Base-by-base conservation (phyloP, 2,797 vertebrate species). In the Salarias fasciatus region DNA sequence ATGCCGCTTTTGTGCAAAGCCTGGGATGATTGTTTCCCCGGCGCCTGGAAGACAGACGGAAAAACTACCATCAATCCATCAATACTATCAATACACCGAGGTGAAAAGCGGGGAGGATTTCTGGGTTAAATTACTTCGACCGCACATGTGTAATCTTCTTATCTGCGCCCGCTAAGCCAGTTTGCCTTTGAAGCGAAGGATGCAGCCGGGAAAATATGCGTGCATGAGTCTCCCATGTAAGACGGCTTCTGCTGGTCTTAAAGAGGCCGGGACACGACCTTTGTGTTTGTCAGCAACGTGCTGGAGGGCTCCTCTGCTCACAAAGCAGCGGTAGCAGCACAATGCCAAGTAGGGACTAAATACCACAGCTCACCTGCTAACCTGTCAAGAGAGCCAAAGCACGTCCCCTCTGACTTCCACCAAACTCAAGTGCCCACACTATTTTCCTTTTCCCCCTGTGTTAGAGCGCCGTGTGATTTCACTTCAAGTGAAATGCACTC, bases 121-220 rank as follows among this genome's bases (percentile, higher is more conserved):
- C 24, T 14, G 9, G 45, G 44, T 28, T 31, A 50, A 69, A 69
- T 63, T 41, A 29, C 44, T 46, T n/a, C 18, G 47, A 50, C 15
- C 9, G 18, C 18, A 47, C 41, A 55, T 46, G 36, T 5, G 14
- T 60, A 55, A 77, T 65, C 37, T 68, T 54, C 51, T 58, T 70
- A 67, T 63, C 48, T 18, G 5, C 30, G 67, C n/a, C 45, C 54
- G 36, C 49, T 62, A 56, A 74, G 53, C 15, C 35, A 53, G 53
- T 64, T 60, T 64, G 46, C 28, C 42, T 53, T 49, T 62, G 42
- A 47, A 62, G 47, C 18, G 41, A 61, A 40, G 30, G 52, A 50
- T 72, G 30, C 18, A 56, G 47, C 47, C 54, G 48, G 15, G 33
- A 9, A 43, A 51, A 29, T 3, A 10, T 15, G 2, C 6, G 3